Evolutionary conservation across 2,888 invertebrate genomes (phyloP), one percentile per base, ranked within the genome.

Genomic region (Coremacera marginata): DNA sequence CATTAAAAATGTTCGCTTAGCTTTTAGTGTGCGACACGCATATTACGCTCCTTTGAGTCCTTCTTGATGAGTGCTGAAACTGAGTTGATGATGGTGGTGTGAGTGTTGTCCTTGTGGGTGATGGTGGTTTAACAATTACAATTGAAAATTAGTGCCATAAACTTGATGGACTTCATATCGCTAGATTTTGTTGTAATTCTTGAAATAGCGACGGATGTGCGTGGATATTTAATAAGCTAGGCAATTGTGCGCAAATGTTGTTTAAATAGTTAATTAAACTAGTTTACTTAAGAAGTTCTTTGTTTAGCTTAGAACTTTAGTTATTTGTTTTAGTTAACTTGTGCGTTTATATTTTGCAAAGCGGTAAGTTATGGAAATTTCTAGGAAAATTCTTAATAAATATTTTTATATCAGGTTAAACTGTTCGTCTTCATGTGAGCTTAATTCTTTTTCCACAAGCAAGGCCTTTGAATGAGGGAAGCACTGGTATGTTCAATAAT

Each of bases 1-100:
- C 60, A 62, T 49, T 62, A 60, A n/a, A 49, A 70, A 44, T 14
- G 5, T 34, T 60, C 5, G n/a, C 72, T 31, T 14, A 8, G 60
- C 25, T 60, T 44, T 72, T 49, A 72, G 22, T 62, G 22, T 34
- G 44, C 72, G 60, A 22, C 57, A 71, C 71, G 68, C 68, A 68
- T 51, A 68, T 22, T 34, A 31, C 11, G 57, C 57, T 22, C 19
- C 22, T 25, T 27, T 22, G 19, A 19, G 27, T 44, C 44, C 44
- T 44, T 4, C 44, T 44, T 44, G 44, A 44, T 44, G 44, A 44
- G 44, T 44, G 14, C 44, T 44, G 14, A 11, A 44, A 44, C 22
- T 60, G 9, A 60, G 60, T 11, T 60, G 5, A 60, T 60, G 27
- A 9, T 27, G n/a, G 11, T 19, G 60, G 60, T 55, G 44, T 44